phyloP scores from a whole-genome alignment of 2,888 invertebrate species.

The Druceiella hillmani region DNA sequence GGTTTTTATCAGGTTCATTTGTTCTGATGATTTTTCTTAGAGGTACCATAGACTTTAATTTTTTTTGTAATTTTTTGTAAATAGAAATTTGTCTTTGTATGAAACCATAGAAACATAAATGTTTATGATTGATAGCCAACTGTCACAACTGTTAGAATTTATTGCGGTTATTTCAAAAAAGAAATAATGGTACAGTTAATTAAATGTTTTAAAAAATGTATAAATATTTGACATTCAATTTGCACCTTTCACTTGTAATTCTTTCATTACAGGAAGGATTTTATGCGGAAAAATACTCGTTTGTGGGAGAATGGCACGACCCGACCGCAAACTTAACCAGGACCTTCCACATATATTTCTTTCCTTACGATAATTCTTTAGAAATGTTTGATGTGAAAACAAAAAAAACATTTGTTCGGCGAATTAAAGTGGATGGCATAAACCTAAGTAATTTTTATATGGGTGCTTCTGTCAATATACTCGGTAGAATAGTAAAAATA shows the following conservation, averaged over 20 bases:
- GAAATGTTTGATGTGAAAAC: constrained; percentile 71
- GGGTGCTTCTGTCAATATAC: constrained; percentile 66
- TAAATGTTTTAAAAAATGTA: constrained; percentile 7
- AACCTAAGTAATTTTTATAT: constrained; percentile 64
- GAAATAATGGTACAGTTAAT: constrained; percentile 6
- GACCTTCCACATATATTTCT: constrained; percentile 72
- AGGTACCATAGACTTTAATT: no score
- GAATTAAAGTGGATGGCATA: constrained; percentile 63
- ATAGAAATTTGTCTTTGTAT: no score
- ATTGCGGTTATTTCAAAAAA: no score
- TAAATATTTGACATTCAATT: constrained; percentile 2
- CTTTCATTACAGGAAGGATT: constrained; percentile 38
- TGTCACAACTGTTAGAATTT: no score
- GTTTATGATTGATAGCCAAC: no score
- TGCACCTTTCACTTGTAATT: not conserved
- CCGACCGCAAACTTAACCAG: constrained; percentile 67
- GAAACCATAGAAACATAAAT: no score
- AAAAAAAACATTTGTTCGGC: constrained; percentile 59
- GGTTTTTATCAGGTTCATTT: no score
- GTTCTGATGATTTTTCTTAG: no score
- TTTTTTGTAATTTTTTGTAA: no score
- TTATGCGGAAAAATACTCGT: constrained; percentile 52
- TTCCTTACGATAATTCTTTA: constrained; percentile 68
- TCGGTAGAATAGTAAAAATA: constrained; percentile 68
- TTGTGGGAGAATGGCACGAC: constrained; percentile 85